Conservation (phyloP, 2,888 invertebrate genomes). For the Heterodera filipjevi region DNA sequence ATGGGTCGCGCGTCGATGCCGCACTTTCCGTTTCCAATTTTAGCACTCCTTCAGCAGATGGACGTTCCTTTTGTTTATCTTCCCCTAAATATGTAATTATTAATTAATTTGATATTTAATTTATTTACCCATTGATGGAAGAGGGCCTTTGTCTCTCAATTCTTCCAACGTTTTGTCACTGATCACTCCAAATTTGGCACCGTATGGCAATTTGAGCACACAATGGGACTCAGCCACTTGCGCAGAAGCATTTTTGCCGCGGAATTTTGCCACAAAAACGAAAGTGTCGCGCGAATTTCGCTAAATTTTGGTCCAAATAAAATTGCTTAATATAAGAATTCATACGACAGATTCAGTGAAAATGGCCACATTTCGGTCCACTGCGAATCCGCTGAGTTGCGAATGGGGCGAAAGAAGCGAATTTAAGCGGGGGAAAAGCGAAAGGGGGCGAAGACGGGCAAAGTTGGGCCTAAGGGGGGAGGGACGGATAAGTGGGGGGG, state of each 20-base stretch:
- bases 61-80: neutral
- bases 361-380: slow-evolving; percentile 48
- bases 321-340: neutral
- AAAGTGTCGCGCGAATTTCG: neutral
- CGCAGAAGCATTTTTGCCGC: slow-evolving; percentile 10
- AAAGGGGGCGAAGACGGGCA: neutral
- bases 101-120: no score
- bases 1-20: neutral
- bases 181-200: slow-evolving; percentile 47
- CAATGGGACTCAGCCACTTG: slow-evolving; percentile 25
- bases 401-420: slow-evolving; percentile 30
- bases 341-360: slow-evolving; percentile 41
- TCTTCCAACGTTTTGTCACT: slow-evolving; percentile 41
- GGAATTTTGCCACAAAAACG: slow-evolving; percentile 34
- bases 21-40: neutral
- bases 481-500: no score
- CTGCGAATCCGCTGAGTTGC: slow-evolving; percentile 33
- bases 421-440: slow-evolving; percentile 32
- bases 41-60: neutral
- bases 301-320: neutral
- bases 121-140: slow-evolving; percentile 47
- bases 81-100: slow-evolving; percentile 1
- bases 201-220: slow-evolving; percentile 38
- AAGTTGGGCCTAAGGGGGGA: neutral
- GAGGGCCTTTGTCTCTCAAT: slow-evolving; percentile 41